Percentiles rank a stretch among this genome's conserved stretches.
These are phyloP conservation scores for Bombyx mori DNA, from an alignment of 1,140 invertebrate genomes.

Conservation along the genomic window DNA sequence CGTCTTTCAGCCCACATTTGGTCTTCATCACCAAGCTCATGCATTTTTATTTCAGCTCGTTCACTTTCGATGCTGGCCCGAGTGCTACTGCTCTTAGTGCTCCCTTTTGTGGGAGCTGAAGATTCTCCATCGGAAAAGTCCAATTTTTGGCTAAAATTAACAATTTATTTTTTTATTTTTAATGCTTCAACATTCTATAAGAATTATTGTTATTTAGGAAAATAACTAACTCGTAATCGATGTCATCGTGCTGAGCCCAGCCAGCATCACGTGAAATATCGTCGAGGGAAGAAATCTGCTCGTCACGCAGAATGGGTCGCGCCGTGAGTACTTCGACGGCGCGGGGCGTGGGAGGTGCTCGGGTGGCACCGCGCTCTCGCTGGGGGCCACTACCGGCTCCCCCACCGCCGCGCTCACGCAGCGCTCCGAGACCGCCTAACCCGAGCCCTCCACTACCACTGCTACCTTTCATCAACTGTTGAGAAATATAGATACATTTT, in stretches of 20 bases:
- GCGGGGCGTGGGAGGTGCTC: slow-evolving; percentile 46
- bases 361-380: slow-evolving; percentile 30
- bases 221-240: slow-evolving; percentile 87
- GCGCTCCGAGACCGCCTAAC: slow-evolving; percentile 49
- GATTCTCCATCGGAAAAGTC: slow-evolving; percentile 94
- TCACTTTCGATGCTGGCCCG: slow-evolving; percentile 47
- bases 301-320: slow-evolving; percentile 91
- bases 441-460: slow-evolving; percentile 47
- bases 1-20: slow-evolving; percentile 81
- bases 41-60: slow-evolving; percentile 48
- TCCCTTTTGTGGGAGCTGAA: slow-evolving; percentile 53
- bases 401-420: slow-evolving; percentile 30
- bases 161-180: slow-evolving; percentile 16
- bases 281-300: slow-evolving; percentile 91
- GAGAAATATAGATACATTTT: slow-evolving; percentile 3
- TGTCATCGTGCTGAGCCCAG: slow-evolving; percentile 93
- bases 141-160: slow-evolving; percentile 83
- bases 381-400: slow-evolving; percentile 28
- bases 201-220: background rate
- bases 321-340: slow-evolving; percentile 55
- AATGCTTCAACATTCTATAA: background rate
- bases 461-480: slow-evolving; percentile 64
- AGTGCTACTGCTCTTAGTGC: slow-evolving; percentile 42
- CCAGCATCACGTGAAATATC: slow-evolving; percentile 90
- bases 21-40: slow-evolving; percentile 77